Percentiles rank a stretch among this genome's conserved stretches.
Evolutionary conservation across 2,113 vertebrate genomes (phyloP).

Genomic region (Laticauda colubrina): DNA sequence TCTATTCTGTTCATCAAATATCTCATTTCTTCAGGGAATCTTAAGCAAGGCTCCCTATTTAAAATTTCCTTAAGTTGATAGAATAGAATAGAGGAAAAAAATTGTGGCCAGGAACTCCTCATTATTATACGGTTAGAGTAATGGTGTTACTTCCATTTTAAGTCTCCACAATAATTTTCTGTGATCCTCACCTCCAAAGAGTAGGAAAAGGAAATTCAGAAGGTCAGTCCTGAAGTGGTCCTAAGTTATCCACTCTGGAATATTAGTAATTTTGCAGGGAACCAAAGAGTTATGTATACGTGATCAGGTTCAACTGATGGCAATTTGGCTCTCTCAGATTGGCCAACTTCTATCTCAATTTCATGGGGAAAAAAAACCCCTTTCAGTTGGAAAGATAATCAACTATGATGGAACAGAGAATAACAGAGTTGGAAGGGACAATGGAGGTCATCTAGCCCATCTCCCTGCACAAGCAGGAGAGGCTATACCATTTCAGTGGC

Average conservation of each 20-base stretch:
- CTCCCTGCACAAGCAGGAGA: no score
- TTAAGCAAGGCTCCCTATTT: background rate
- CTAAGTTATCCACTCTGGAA: background rate
- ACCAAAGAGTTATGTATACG: background rate
- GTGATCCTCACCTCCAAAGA: background rate
- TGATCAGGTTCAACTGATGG: no score
- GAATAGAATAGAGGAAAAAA: background rate
- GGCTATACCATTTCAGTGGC: no score
- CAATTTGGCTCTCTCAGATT: no score
- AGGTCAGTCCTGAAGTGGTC: background rate
- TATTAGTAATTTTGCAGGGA: background rate
- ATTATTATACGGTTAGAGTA: background rate
- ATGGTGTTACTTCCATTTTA: background rate
- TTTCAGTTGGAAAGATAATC: no score
- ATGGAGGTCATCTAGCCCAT: no score
- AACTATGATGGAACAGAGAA: no score
- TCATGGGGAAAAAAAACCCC: no score
- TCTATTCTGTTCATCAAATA: background rate
- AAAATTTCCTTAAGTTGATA: background rate
- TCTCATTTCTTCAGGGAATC: background rate
- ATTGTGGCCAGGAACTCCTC: background rate
- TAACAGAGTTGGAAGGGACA: no score
- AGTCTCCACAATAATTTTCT: background rate
- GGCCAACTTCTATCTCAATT: no score
- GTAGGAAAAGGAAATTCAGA: background rate